Evolutionary conservation across 2,113 vertebrate species (phyloP), one percentile per base, ranked within the genome.

Genomic region (Gorsachius goisagi): DNA sequence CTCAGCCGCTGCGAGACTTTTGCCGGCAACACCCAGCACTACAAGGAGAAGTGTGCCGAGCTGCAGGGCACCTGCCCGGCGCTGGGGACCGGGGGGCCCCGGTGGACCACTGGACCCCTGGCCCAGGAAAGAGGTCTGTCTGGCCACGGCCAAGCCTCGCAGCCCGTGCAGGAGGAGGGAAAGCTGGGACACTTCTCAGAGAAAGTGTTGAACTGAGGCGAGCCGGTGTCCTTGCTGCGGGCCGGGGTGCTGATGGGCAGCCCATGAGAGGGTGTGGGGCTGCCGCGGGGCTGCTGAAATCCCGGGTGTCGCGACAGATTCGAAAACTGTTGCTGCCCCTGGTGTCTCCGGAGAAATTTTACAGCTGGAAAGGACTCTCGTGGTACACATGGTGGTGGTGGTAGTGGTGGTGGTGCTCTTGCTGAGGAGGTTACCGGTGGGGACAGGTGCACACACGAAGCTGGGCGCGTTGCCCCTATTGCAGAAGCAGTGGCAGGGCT

Each of bases 91-190:
- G 5, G 12, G 19, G 52, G 23, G 5, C 53, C 9, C 0, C 23
- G 17, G 15, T 67, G 97, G 90, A 97, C 97, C 7, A 52, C 53
- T 0, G 53, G 39, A 23, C 66, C 97, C 47, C 97, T 97, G 47
- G 95, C 97, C 24, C 98, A 98, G 83, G 98, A 98, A 90, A 64
- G 77, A 72, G 96, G 92, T 67, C 85, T 41, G 0, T 81, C 95
- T n/a, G 59, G n/a, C 7, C 5, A 3, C 0, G n/a, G 69, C 27
- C 84, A 74, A 73, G 89, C 94, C 27, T 97, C 93, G 0, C 85
- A 95, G 68, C 98, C 98, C 0, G 96, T 98, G 93, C 98, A 98
- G 93, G 98, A 98, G 92, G 97, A 98, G 71, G 98, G 98, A 7
- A 95, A 80, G 64, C 92, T 97, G 82, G 95, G 94, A 76, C 89